A percentile compares a stretch with the other conserved stretches of the same genome.
These are phyloP conservation scores for Ornithoptera priamus DNA, from an alignment of 2,888 invertebrate genomes.

Conservation along the genomic window DNA sequence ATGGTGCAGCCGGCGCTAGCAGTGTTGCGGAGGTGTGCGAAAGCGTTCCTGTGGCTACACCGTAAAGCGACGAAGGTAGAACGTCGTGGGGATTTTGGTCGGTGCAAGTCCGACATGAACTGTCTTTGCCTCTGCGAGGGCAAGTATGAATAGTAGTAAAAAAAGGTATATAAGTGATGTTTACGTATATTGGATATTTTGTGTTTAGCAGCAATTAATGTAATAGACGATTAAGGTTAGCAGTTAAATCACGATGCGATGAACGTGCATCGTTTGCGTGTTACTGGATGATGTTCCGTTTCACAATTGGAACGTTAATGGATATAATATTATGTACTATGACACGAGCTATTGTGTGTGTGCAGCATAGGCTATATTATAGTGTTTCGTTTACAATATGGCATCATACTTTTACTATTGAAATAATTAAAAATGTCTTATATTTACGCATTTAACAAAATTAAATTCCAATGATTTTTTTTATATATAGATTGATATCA, in stretches of 20 bases:
- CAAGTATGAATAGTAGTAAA: too few relatives aligned
- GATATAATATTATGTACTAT: neutral
- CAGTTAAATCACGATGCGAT: slow-evolving; percentile 10
- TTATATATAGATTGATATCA: too few relatives aligned
- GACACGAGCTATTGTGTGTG: neutral
- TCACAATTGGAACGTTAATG: slow-evolving; percentile 5
- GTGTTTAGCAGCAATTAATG: neutral
- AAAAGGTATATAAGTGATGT: neutral
- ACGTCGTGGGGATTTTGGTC: too few relatives aligned
- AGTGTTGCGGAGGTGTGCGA: too few relatives aligned
- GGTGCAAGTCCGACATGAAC: too few relatives aligned
- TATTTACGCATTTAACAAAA: too few relatives aligned
- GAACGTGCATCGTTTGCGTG: neutral
- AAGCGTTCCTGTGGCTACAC: too few relatives aligned
- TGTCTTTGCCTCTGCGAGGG: too few relatives aligned
- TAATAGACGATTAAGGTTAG: slow-evolving; percentile 1
- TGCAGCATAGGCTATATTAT: neutral
- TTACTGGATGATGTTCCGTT: slow-evolving; percentile 5
- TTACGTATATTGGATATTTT: neutral
- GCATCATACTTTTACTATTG: neutral
- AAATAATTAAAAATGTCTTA: too few relatives aligned
- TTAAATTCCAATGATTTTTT: too few relatives aligned
- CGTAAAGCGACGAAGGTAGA: too few relatives aligned
- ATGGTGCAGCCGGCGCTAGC: too few relatives aligned
- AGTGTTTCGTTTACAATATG: neutral